Evolutionary conservation across 53 echinoderm and acorn worm genomes (phyloP).

Genomic region (Patiria pectinifera): DNA sequence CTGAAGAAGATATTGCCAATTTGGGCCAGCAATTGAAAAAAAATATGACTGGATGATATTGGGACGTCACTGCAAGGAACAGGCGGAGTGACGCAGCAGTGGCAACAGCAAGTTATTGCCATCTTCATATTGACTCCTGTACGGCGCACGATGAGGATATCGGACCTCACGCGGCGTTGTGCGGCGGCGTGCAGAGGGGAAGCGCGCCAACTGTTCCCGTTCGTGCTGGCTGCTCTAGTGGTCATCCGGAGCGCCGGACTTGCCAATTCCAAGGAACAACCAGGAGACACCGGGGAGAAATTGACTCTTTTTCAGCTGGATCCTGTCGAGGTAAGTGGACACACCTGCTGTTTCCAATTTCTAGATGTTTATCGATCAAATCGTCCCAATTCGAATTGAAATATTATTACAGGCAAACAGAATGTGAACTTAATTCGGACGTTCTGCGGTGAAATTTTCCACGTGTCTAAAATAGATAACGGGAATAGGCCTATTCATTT

Average conservation of each 20-base stretch:
- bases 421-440: no score
- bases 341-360: background rate
- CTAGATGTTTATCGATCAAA: background rate
- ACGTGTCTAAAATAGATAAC: no score
- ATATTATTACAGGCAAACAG: no score
- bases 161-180: background rate
- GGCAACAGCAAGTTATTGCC: background rate
- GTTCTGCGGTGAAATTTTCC: no score
- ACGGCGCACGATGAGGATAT: background rate
- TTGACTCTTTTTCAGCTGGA: slow-evolving; percentile 52
- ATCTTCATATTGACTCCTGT: background rate
- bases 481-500: no score
- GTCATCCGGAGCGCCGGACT: background rate
- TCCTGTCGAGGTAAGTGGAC: slow-evolving; percentile 49
- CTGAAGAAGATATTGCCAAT: background rate
- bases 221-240: background rate
- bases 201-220: background rate
- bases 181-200: background rate
- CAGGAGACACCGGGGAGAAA: slow-evolving; percentile 14
- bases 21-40: background rate
- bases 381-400: no score
- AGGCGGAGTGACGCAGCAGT: background rate
- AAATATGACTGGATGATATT: background rate
- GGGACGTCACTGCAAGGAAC: background rate
- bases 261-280: background rate